A percentile compares a stretch with the other conserved stretches of the same genome.
phyloP scores from a whole-genome alignment of 37 sponge, comb jelly and placozoan genomes.

The Diacarnus erythraeanus region DNA sequence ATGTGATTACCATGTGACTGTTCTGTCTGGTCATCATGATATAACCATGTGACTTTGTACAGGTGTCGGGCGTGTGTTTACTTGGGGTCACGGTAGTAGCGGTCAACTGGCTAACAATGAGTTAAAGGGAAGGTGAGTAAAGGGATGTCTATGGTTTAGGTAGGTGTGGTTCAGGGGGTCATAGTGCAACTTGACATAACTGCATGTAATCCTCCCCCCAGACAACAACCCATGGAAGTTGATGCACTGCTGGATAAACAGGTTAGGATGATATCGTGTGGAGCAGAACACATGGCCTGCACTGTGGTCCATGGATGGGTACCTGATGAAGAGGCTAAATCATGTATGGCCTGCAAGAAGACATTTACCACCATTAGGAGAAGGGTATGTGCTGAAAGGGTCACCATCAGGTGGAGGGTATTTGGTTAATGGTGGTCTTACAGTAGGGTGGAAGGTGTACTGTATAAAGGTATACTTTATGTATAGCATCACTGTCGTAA shows the following conservation, averaged over 20 bases:
- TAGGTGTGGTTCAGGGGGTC: too few relatives aligned
- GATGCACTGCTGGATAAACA: conserved; percentile 73
- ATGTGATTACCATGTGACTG: background rate
- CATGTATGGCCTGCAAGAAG: conserved; percentile 86
- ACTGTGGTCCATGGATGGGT: conserved; percentile 82
- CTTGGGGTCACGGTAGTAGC: conserved; percentile 69
- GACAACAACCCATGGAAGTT: conserved; percentile 52
- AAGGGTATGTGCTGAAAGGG: conserved; percentile 37
- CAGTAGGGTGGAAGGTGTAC: too few relatives aligned
- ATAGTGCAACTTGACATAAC: too few relatives aligned
- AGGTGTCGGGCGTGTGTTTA: conserved; percentile 66
- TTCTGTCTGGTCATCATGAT: background rate
- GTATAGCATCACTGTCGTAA: conserved; percentile 86
- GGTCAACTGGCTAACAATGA: conserved; percentile 87
- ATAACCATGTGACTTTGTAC: background rate
- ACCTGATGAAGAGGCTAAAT: conserved; percentile 84
- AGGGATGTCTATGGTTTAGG: background rate
- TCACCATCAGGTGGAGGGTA: conserved; percentile 52
- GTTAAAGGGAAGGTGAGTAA: conserved; percentile 33
- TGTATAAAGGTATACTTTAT: background rate
- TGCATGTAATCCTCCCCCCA: background rate
- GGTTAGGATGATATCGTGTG: conserved; percentile 62
- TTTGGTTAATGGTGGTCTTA: too few relatives aligned
- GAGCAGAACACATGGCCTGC: conserved; percentile 69
- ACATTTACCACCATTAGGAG: conserved; percentile 76